phyloP scores from a whole-genome alignment of 2,797 vertebrate species.

The Podarcis siculus region DNA sequence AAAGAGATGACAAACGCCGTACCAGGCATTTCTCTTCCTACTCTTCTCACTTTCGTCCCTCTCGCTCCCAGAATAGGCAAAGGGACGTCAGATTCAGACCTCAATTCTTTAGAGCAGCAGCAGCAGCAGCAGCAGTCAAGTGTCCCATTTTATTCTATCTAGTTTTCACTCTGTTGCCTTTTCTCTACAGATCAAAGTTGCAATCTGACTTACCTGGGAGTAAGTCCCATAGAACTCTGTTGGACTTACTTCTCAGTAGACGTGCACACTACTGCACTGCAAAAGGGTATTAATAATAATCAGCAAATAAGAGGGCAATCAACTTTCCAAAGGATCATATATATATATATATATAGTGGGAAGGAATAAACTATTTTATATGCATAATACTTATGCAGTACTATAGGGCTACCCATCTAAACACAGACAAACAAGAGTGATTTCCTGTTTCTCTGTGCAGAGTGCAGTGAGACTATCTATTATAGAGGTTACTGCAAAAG shows the following conservation, averaged over 20 bases:
- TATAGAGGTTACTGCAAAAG: not conserved
- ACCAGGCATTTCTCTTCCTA: no score
- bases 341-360: no score
- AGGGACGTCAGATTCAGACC: no score
- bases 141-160: not conserved
- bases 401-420: not conserved
- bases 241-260: not conserved
- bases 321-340: not conserved
- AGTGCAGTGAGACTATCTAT: not conserved
- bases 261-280: not conserved
- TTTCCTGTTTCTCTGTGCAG: not conserved
- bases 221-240: not conserved
- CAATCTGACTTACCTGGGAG: not conserved
- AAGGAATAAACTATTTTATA: not conserved
- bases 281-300: not conserved
- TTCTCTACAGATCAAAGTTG: not conserved
- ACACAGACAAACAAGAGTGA: not conserved
- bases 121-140: not conserved
- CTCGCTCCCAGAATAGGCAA: no score
- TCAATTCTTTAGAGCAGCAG: not conserved
- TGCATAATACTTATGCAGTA: not conserved
- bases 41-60: no score
- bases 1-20: no score
- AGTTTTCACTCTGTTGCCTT: not conserved
- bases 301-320: not conserved